Percentiles rank a stretch among this genome's conserved stretches.
phyloP scores from a whole-genome alignment of 1,140 invertebrate genomes.

The Cyphomyrmex costatus region DNA sequence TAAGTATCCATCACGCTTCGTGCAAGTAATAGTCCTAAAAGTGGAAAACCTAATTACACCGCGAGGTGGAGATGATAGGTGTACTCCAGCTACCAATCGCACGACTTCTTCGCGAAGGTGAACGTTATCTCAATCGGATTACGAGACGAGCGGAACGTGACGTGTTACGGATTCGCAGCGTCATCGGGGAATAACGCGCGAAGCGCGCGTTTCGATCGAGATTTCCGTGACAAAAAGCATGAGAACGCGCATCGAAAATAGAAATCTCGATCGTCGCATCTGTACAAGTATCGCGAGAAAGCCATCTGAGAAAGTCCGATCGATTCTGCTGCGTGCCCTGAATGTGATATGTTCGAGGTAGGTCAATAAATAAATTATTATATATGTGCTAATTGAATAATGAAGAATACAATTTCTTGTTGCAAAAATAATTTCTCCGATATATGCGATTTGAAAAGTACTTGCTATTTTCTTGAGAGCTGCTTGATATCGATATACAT shows the following conservation, averaged over 20 bases:
- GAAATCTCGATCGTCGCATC: constrained; percentile 37
- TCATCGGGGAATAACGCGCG: constrained; percentile 49
- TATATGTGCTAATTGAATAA: background rate
- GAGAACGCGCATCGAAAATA: constrained; percentile 37
- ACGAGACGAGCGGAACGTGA: constrained; percentile 42
- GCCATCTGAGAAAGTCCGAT: constrained; percentile 40
- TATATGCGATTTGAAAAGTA: background rate
- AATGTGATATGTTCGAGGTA: constrained; percentile 7
- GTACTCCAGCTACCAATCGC: constrained; percentile 14
- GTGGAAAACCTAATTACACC: constrained; percentile 39
- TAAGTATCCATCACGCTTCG: constrained; percentile 1
- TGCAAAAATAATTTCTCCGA: background rate
- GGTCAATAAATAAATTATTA: background rate
- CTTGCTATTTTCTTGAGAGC: background rate
- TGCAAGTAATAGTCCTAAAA: constrained; percentile 22
- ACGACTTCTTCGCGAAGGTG: constrained; percentile 29
- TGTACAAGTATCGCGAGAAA: constrained; percentile 35
- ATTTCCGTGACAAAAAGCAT: constrained; percentile 21
- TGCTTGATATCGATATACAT: background rate
- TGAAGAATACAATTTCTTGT: background rate
- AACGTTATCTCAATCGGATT: constrained; percentile 58
- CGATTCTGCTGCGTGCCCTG: constrained; percentile 13
- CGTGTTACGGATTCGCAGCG: constrained; percentile 52
- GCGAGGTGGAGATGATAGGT: constrained; percentile 28
- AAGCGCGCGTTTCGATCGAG: constrained; percentile 43